A percentile compares a stretch with the other conserved stretches of the same genome.
These are phyloP conservation scores for Zaprionus lineosus DNA, from an alignment of 2,888 invertebrate species.

Conservation along the genomic window DNA sequence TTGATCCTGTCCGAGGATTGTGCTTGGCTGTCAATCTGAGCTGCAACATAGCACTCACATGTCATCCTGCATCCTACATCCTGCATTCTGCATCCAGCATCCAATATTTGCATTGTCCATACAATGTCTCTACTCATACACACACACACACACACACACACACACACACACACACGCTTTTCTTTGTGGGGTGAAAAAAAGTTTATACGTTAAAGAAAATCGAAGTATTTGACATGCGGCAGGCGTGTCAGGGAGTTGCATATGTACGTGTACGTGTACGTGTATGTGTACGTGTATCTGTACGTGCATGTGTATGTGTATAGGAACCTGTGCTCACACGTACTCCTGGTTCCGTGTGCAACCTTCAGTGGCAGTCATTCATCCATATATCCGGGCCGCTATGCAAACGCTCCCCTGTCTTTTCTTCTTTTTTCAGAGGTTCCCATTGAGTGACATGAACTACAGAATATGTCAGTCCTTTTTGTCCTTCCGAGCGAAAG, in stretches of 20 bases:
- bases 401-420: slow-evolving; percentile 6
- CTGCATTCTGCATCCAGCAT: not conserved
- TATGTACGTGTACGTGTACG: slow-evolving; percentile 1
- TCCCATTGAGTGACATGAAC: no score
- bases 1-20: slow-evolving; percentile 7
- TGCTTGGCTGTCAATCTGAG: slow-evolving; percentile 31
- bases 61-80: not conserved
- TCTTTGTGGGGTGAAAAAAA: slow-evolving; percentile 1
- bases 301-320: no score
- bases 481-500: no score
- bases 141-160: no score
- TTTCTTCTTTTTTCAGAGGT: slow-evolving; percentile 5
- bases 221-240: slow-evolving; percentile 70
- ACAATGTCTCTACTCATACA: no score
- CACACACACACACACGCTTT: no score
- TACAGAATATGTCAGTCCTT: no score
- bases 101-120: not conserved
- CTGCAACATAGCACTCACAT: slow-evolving; percentile 28
- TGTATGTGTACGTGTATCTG: slow-evolving; percentile 5
- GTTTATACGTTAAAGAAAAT: slow-evolving; percentile 39
- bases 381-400: slow-evolving; percentile 16
- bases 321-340: no score
- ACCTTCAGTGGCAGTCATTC: slow-evolving; percentile 15
- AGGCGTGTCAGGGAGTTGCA: slow-evolving; percentile 50
- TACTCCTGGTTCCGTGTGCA: not conserved